Base-by-base conservation (phyloP, 1,140 invertebrate species). In the Lysiphlebus fabarum region DNA sequence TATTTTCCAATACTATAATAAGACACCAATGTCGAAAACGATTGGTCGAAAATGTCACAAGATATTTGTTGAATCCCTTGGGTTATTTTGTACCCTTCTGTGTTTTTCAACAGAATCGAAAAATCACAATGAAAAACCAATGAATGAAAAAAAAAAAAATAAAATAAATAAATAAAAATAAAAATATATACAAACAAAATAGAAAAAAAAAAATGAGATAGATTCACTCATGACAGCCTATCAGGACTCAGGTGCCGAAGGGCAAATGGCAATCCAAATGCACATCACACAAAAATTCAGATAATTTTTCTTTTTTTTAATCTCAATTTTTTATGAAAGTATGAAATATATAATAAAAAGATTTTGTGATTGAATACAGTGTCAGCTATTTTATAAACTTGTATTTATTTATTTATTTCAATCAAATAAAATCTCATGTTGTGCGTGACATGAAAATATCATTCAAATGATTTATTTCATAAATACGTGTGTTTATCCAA, bases 191-290 rank as follows among this genome's bases (percentile, higher is more conserved):
- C n/a, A 14, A 11, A 7, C 11, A 45, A 44, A 45, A 34, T 17
- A 12, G 41, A 9, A 11, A 57, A 10, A 40, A 45, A 57, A 41
- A 12, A 47, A 7, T 8, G 41, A 55, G 45, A 40, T 6, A 40
- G 38, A 40, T 4, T 40, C 7, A 2, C 43, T 47, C 9, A 14
- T 37, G 4, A 8, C 49, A 7, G 11, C 7, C 26, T 26, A 14
- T 49, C 41, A 50, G 61, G 38, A 26, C 65, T 61, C 68, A 71
- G 68, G 68, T 71, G 69, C 53, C 47, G 42, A 17, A 34, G 45
- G 56, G 45, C 53, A 44, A 65, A 45, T 58, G 44, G 62, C 66
- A 71, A 71, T 68, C 61, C 62, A 67, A 70, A 62, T 49, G 53
- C 50, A 47, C 38, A 33, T 53, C 40, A 48, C 36, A 53, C 42